Evolutionary conservation across 37 sponge, comb jelly and placozoan genomes (phyloP), one percentile per base, ranked within the genome.

Genomic region (Axinella damicornis): DNA sequence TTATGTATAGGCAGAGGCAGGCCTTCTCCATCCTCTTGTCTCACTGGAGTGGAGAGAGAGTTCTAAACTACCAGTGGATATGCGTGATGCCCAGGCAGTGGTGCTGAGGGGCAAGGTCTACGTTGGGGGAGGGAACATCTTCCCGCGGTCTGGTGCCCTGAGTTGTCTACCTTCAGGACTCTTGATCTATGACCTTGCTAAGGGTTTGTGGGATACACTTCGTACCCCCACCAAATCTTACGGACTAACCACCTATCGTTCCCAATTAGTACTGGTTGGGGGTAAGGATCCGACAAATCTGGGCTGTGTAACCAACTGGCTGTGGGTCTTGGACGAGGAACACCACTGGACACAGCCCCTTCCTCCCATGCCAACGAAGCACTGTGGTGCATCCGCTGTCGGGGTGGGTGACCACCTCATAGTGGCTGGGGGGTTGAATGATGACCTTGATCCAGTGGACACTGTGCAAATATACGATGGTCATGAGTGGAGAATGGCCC

Each of bases 311-410:
- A 64, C 65, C 25, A 64, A 64, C 22, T 14, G 62, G 20, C 38
- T 78, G 46, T 78, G 46, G 40, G 25, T 1, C 25, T 60, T 24
- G 39, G 36, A 19, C 24, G 65, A 21, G 41, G 5, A 22, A 30
- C 24, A 34, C 0, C 13, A 38, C 15, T 64, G 63, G 63, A 64
- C 24, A 53, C 33, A 60, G 4, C 12, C 65, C 37, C 65, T 65
- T 20, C 66, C 52, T 37, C 65, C 79, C 61, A 78, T 78, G 79
- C 64, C 39, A 39, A 78, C 79, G 17, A 24, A 32, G 39, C 65
- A 65, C 35, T 37, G 27, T 37, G 27, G 28, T 38, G 61, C 79
- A 64, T 78, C 79, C 14, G 64, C 66, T 78, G 28, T 64, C 1
- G 9, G 46, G 4, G 9, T 24, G n/a, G 35, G 64, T n/a, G 39